These are phyloP conservation scores for Tenodera sinensis DNA, from an alignment of 2,888 invertebrate genomes.

Conservation along the genomic window DNA sequence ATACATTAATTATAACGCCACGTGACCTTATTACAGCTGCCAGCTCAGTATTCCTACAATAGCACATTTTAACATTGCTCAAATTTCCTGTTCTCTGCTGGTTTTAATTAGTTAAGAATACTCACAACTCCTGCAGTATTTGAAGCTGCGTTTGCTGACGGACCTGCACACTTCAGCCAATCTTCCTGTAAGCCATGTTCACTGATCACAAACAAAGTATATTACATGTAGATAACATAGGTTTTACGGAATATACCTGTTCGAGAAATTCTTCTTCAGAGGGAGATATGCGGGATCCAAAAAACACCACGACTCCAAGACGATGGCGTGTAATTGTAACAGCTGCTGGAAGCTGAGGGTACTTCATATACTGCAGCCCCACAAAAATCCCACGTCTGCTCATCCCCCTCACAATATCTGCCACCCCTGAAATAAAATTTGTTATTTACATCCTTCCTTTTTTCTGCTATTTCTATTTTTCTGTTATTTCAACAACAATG, in stretches of 20 bases:
- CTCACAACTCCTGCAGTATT: too few species aligned
- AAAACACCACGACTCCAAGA: not conserved
- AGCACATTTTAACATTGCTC: too few species aligned
- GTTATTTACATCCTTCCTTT: too few species aligned
- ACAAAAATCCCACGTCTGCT: not conserved
- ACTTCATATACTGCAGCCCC: not conserved
- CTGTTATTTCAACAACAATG: too few species aligned
- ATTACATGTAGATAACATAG: not conserved
- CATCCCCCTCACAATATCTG: not conserved
- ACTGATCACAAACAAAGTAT: not conserved
- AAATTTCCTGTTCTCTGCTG: too few species aligned
- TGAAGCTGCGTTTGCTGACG: too few species aligned
- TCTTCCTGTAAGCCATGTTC: not conserved
- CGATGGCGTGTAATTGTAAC: not conserved
- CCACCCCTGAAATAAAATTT: not conserved
- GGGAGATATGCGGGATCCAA: not conserved
- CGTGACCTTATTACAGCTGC: too few species aligned
- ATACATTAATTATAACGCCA: too few species aligned
- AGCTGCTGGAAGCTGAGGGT: not conserved
- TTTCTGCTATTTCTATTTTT: too few species aligned
- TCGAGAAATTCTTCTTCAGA: not conserved
- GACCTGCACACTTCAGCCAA: too few species aligned
- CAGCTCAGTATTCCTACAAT: too few species aligned
- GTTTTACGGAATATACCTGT: not conserved
- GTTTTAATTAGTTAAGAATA: too few species aligned